These are phyloP conservation scores for Proctacanthus coquilletti DNA, from an alignment of 1,140 invertebrate species.

Conservation along the genomic window DNA sequence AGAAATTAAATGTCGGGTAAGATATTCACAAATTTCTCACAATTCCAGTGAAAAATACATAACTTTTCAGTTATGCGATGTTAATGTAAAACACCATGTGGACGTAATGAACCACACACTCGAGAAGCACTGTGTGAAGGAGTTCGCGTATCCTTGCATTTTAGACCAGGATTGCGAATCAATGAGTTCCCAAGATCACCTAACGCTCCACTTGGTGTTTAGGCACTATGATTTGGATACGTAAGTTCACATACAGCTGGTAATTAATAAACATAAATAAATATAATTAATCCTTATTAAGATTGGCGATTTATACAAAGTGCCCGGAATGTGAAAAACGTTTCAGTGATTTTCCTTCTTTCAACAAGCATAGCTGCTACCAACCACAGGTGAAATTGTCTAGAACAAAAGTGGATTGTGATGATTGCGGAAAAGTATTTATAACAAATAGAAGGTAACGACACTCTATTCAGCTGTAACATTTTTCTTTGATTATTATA, in stretches of 20 bases:
- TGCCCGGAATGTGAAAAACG: constrained; percentile 21
- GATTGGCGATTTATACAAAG: constrained; percentile 19
- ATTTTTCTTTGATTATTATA: neutral
- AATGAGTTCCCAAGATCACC: constrained; percentile 9
- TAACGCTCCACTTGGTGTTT: constrained; percentile 20
- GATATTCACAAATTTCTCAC: too few species aligned
- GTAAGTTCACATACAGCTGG: constrained; percentile 7
- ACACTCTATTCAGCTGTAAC: neutral
- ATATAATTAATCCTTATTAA: constrained; percentile 4
- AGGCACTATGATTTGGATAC: constrained; percentile 17
- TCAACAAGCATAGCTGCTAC: constrained; percentile 25
- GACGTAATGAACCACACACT: constrained; percentile 12
- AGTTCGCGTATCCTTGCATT: constrained; percentile 12
- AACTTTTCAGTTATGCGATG: constrained; percentile 13
- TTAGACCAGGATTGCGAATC: constrained; percentile 7
- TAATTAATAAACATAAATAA: neutral
- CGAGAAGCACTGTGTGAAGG: constrained; percentile 5
- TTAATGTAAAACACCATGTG: constrained; percentile 12
- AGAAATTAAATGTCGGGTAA: neutral
- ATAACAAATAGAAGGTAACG: constrained; percentile 17
- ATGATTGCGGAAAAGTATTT: constrained; percentile 20
- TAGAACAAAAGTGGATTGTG: constrained; percentile 13
- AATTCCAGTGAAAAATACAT: too few species aligned
- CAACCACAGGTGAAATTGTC: constrained; percentile 16
- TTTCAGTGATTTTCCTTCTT: constrained; percentile 19